Conservation (phyloP, 2,113 vertebrate species). For the Acrocephalus kingi region DNA sequence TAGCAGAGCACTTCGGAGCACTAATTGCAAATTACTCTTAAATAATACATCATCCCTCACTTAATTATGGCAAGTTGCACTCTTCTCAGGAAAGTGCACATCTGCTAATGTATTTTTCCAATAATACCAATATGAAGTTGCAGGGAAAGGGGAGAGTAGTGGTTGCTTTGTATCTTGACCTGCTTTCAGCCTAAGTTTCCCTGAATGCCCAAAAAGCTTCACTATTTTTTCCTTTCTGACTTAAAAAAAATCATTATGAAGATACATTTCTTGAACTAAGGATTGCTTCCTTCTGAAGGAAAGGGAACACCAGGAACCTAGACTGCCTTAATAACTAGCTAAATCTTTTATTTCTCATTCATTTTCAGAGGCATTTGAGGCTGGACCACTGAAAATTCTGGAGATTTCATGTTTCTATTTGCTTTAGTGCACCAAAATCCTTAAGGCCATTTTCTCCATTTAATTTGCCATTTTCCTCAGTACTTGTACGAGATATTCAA, state of each 20-base stretch:
- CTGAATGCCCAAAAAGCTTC: neutral
- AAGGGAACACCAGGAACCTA: neutral
- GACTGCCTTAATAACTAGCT: neutral
- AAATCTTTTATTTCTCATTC: neutral
- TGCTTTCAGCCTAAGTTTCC: neutral
- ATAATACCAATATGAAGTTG: conserved; percentile 25
- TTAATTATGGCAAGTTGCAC: conserved; percentile 41
- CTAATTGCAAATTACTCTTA: conserved; percentile 62
- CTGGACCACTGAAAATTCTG: neutral
- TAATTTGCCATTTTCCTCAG: neutral
- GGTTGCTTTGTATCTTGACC: neutral
- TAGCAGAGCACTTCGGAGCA: conserved; percentile 11
- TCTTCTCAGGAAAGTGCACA: neutral
- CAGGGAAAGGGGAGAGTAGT: neutral
- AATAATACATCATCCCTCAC: conserved; percentile 33
- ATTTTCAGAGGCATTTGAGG: neutral
- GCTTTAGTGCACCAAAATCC: neutral
- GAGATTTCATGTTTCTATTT: neutral
- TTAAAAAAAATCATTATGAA: neutral
- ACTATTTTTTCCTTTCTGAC: neutral
- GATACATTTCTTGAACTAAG: neutral
- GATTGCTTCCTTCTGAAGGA: neutral
- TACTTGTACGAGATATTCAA: neutral
- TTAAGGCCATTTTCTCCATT: neutral
- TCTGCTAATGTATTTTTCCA: conserved; percentile 37